Percentiles rank a stretch among this genome's conserved stretches.
Evolutionary conservation across 1,140 invertebrate genomes (phyloP).

Genomic region (Neelides sp.): DNA sequence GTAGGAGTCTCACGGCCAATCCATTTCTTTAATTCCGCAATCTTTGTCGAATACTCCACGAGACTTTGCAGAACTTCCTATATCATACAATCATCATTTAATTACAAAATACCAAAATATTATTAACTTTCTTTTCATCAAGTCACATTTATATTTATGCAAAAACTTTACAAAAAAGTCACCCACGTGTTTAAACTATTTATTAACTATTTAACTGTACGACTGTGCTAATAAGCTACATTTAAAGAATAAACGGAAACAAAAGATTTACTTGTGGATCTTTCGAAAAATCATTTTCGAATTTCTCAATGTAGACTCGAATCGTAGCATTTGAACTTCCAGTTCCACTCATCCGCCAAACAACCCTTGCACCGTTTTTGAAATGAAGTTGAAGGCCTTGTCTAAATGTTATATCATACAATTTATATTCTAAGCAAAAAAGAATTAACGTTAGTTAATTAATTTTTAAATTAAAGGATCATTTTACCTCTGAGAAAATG

Average conservation of each 20-base stretch:
- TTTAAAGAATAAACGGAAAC: background rate
- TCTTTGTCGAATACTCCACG: too few relatives aligned
- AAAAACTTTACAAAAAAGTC: too few relatives aligned
- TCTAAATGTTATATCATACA: too few relatives aligned
- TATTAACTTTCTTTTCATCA: too few relatives aligned
- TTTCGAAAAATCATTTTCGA: slow-evolving; percentile 52
- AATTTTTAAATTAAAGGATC: slow-evolving; percentile 40
- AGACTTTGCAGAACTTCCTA: too few relatives aligned
- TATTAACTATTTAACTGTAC: background rate
- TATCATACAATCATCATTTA: too few relatives aligned
- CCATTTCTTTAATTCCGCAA: too few relatives aligned
- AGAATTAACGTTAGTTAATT: slow-evolving; percentile 1
- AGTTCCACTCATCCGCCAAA: slow-evolving; percentile 90
- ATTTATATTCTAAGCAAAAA: slow-evolving; percentile 23
- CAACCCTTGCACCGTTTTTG: slow-evolving; percentile 80
- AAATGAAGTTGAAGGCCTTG: slow-evolving; percentile 89
- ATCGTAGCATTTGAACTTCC: slow-evolving; percentile 95
- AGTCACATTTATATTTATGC: too few relatives aligned
- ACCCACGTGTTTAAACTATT: too few relatives aligned
- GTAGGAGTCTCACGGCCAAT: too few relatives aligned
- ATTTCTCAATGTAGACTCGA: slow-evolving; percentile 83
- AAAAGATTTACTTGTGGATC: slow-evolving; percentile 54
- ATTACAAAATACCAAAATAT: too few relatives aligned
- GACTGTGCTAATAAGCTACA: background rate
- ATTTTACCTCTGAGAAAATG: slow-evolving; percentile 81